phyloP scores from a whole-genome alignment of 2,888 invertebrate genomes.

The Leucophenga maculata region DNA sequence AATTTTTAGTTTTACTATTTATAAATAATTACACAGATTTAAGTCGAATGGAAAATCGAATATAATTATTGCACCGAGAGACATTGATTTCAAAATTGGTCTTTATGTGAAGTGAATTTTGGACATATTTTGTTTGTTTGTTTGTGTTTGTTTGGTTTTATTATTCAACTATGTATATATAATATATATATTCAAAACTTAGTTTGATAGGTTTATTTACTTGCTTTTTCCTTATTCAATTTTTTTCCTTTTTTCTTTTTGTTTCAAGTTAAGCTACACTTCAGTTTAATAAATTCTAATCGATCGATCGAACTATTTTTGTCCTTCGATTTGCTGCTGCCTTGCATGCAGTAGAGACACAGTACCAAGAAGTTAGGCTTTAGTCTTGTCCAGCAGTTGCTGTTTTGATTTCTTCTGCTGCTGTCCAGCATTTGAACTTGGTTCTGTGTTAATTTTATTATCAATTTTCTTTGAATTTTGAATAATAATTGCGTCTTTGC shows the following conservation, averaged over 20 bases:
- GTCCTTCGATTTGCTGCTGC: slow-evolving; percentile 11
- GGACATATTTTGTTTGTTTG: background rate
- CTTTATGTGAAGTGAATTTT: too few relatives aligned
- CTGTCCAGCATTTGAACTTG: slow-evolving; percentile 29
- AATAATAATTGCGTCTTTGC: slow-evolving; percentile 56
- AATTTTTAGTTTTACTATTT: slow-evolving; percentile 11
- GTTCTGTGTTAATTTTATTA: slow-evolving; percentile 26
- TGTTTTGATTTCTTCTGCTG: slow-evolving; percentile 22
- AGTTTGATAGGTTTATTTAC: slow-evolving; percentile 17
- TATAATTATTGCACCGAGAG: background rate
- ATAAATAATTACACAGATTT: slow-evolving; percentile 13
- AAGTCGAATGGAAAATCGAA: too few relatives aligned
- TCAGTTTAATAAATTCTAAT: slow-evolving; percentile 16
- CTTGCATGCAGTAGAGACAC: background rate
- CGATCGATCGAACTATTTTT: too few relatives aligned
- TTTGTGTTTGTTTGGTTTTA: too few relatives aligned
- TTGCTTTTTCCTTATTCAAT: slow-evolving; percentile 8
- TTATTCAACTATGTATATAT: slow-evolving; percentile 8
- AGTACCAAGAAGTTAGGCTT: too few relatives aligned
- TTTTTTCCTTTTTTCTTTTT: slow-evolving; percentile 10
- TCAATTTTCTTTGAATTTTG: slow-evolving; percentile 41
- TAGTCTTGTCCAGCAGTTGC: background rate
- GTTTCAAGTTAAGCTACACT: slow-evolving; percentile 43
- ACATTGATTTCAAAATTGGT: background rate
- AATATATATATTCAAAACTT: background rate